These are phyloP conservation scores for Spisula solida DNA, from an alignment of 2,888 invertebrate genomes.

Conservation along the genomic window DNA sequence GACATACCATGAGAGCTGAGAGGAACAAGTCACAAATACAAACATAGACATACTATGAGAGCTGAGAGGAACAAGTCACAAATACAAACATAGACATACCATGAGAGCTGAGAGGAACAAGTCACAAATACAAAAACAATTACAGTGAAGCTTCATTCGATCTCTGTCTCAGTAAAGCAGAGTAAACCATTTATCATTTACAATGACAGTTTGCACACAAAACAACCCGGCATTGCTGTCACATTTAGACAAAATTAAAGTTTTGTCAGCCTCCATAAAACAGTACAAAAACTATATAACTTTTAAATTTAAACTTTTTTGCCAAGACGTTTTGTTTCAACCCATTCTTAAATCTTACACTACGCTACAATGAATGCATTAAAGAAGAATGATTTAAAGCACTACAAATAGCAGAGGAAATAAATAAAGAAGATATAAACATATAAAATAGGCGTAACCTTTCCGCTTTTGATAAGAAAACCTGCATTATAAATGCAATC, in stretches of 20 bases:
- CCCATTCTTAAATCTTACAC: not conserved
- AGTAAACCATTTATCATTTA: not conserved
- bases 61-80: not conserved
- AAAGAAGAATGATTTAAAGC: not conserved
- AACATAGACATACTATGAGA: not conserved
- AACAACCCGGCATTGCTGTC: not conserved
- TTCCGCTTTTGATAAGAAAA: not conserved
- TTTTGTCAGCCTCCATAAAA: conserved; percentile 4
- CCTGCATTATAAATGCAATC: not conserved
- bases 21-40: no score
- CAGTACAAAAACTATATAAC: not conserved
- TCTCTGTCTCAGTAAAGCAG: not conserved
- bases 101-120: not conserved
- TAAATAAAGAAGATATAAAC: no score
- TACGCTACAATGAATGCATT: not conserved
- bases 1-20: not conserved
- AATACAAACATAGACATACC: not conserved
- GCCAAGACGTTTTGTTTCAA: not conserved
- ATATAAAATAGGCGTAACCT: not conserved
- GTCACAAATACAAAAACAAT: not conserved
- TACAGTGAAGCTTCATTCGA: not conserved
- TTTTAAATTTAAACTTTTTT: not conserved
- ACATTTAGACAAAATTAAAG: not conserved
- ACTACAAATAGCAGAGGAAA: no score
- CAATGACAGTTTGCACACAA: conserved; percentile 5